Conservation (phyloP, 2,797 vertebrate species). For the Scyliorhinus canicula region DNA sequence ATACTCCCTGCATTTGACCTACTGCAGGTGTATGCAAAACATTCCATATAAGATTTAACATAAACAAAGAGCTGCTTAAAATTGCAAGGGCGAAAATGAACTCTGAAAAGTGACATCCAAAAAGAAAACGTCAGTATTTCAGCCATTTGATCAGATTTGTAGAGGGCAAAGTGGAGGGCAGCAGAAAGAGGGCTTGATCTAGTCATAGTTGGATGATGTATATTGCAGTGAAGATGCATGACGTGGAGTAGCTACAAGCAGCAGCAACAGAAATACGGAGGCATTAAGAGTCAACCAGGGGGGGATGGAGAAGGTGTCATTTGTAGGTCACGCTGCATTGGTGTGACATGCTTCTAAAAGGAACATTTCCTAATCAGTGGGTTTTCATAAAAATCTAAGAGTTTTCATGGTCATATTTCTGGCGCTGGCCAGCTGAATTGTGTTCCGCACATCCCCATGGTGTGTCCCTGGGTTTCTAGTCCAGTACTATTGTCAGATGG, state of each 20-base stretch:
- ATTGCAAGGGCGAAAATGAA: no score
- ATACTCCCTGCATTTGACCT: no score
- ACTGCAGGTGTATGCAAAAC: background rate
- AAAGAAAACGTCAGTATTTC: background rate
- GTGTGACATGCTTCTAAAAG: background rate
- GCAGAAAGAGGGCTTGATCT: background rate
- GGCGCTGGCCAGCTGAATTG: background rate
- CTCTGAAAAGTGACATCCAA: background rate
- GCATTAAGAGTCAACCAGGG: background rate
- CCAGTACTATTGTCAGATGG: background rate
- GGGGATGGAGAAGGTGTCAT: background rate
- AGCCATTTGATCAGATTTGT: background rate
- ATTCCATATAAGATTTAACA: background rate
- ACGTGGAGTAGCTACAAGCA: background rate
- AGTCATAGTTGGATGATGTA: background rate
- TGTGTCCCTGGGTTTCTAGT: background rate
- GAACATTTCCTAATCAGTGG: background rate
- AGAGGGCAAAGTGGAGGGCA: background rate
- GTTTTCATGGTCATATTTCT: background rate
- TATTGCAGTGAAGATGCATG: no score
- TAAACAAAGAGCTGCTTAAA: background rate
- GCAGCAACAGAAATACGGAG: no score
- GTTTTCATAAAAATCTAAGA: background rate
- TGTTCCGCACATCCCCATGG: background rate
- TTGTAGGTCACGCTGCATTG: background rate